Conservation (phyloP, 2,888 invertebrate genomes). For the Drosophila parthenogenetica region DNA sequence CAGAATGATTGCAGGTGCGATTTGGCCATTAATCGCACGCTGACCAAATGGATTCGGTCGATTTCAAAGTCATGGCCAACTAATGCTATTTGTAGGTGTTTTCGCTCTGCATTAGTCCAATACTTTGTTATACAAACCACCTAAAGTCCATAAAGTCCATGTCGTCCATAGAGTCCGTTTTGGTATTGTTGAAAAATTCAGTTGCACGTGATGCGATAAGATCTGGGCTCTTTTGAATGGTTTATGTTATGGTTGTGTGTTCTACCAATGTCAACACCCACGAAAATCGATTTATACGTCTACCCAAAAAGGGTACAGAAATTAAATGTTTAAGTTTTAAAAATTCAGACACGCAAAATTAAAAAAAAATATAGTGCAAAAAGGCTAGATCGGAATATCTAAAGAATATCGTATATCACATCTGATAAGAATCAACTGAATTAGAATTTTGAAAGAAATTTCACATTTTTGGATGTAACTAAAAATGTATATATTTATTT, state of each 20-base stretch:
- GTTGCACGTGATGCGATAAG: constrained; percentile 57
- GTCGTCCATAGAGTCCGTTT: neutral
- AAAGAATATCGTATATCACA: no score
- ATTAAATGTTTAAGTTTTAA: neutral
- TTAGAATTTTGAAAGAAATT: no score
- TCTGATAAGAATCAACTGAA: no score
- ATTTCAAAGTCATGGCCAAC: constrained; percentile 67
- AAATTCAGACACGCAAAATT: neutral
- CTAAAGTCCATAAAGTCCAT: constrained; percentile 16
- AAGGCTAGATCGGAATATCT: no score
- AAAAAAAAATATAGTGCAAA: no score
- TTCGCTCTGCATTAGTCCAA: constrained; percentile 5
- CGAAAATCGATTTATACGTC: constrained; percentile 57
- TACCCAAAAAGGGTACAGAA: neutral
- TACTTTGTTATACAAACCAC: constrained; percentile 3
- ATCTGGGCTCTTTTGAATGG: constrained; percentile 56
- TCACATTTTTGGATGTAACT: no score
- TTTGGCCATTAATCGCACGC: constrained; percentile 59
- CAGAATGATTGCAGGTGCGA: constrained; percentile 15
- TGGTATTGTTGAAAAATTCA: constrained; percentile 39
- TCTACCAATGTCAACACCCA: constrained; percentile 47
- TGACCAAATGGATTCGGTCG: constrained; percentile 39
- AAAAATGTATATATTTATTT: no score
- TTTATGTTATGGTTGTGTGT: constrained; percentile 14
- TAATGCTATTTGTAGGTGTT: constrained; percentile 1